A percentile compares a stretch with the other conserved stretches of the same genome.
phyloP scores from a whole-genome alignment of 2,113 vertebrate genomes.

The Gobius niger region DNA sequence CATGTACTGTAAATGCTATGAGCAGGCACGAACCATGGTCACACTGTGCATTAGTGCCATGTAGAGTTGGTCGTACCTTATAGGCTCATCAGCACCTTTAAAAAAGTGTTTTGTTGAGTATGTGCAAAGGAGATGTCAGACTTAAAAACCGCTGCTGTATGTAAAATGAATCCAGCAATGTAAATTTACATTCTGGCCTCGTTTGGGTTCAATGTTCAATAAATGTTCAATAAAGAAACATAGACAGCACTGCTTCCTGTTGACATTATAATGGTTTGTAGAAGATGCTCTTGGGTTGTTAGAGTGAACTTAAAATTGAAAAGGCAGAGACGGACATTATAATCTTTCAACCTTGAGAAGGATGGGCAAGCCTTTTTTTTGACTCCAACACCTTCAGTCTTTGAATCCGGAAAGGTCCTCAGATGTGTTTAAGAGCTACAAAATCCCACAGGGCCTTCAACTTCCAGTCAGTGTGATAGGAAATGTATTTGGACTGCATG shows the following conservation, averaged over 20 bases:
- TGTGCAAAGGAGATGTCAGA: conserved; percentile 22
- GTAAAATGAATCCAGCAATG: conserved; percentile 52
- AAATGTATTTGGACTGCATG: conserved; percentile 29
- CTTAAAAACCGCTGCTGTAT: conserved; percentile 49
- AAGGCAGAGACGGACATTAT: conserved; percentile 32
- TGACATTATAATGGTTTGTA: conserved; percentile 41
- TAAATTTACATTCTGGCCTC: conserved; percentile 60
- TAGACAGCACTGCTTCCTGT: conserved; percentile 29
- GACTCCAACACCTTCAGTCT: conserved; percentile 32
- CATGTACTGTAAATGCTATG: conserved; percentile 44
- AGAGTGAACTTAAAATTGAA: conserved; percentile 1
- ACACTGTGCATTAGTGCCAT: conserved; percentile 36
- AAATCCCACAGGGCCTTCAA: conserved; percentile 34
- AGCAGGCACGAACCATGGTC: conserved; percentile 37
- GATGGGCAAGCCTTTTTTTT: conserved; percentile 37
- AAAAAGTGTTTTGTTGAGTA: conserved; percentile 21
- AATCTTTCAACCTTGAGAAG: conserved; percentile 44
- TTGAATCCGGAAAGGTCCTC: conserved; percentile 29
- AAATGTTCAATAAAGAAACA: conserved; percentile 43
- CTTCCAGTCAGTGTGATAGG: conserved; percentile 31
- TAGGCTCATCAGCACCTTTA: conserved; percentile 61
- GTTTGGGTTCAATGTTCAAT: conserved; percentile 27
- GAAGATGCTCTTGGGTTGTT: conserved; percentile 28
- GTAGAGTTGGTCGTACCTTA: conserved; percentile 57
- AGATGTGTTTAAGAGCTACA: conserved; percentile 21